Evolutionary conservation across 64 coral and sea anemone genomes (phyloP), one percentile per base, ranked within the genome.

Genomic region (Pachyseris speciosa): DNA sequence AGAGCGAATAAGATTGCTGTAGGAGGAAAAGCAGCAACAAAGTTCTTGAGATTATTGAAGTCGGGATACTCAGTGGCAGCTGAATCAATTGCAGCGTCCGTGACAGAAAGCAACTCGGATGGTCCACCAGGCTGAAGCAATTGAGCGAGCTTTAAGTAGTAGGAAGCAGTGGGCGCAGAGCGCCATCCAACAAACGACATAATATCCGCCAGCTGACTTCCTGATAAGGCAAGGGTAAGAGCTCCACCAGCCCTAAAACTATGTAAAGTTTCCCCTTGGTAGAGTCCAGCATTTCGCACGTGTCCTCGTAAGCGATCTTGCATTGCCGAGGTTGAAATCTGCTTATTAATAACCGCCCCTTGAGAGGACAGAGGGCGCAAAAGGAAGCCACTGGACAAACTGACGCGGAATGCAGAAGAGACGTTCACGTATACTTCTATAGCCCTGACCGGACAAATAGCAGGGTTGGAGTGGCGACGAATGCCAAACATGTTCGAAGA

Each of bases 401-500:
- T 34, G 0, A 80, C 28, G 9, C 25, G 24, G 48, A 80, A 45
- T 3, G 38, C 75, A 17, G 26, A 43, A 57, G 76, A 29, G 24
- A 80, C 42, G 2, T 15, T 37, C 5, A 55, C 25, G 25, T 80
- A 80, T 0, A 31, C 37, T 24, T 89, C 60, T 22, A 80, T 89
- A 9, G 86, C 86, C 40, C 59, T 77, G 19, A 89, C 86, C 2
- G 86, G 86, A 37, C 72, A 89, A 1, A 89, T 22, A 12, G 34
- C 17, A 13, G 57, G 72, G 72, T 89, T 63, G n/a, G 72, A 63
- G 42, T 89, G 86, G 1, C 72, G 72, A 7, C 37, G 86, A 32
- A 89, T 89, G 3, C 73, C 86, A 64, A 89, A 89, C 22, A 89
- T 10, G 26, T 77, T 89, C 12, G 72, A 38, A 17, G 73, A 78